These are phyloP conservation scores for Arrhamphus sclerolepis DNA, from an alignment of 2,797 vertebrate species.

Conservation along the genomic window DNA sequence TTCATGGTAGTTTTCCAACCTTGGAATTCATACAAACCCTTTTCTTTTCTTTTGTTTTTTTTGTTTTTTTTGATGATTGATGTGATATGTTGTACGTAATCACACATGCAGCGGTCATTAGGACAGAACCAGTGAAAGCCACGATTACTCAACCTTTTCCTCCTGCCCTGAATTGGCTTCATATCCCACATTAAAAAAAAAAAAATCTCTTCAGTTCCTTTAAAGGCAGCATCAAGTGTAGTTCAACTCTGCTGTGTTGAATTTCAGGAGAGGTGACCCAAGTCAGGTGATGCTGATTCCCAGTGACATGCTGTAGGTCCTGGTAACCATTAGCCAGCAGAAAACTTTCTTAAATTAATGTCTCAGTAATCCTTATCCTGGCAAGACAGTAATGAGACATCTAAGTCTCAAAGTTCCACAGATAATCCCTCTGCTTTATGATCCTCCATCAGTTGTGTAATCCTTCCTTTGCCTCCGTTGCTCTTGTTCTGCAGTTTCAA, in stretches of 20 bases:
- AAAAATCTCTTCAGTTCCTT: too few species aligned
- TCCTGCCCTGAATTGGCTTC: too few species aligned
- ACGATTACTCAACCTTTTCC: too few species aligned
- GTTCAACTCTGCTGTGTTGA: not conserved
- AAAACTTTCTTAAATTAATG: slow-evolving; percentile 34
- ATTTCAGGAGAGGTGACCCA: slow-evolving; percentile 7
- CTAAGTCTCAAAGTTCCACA: slow-evolving; percentile 40
- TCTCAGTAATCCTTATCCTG: slow-evolving; percentile 45
- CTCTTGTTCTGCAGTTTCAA: slow-evolving; percentile 27
- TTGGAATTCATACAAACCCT: too few species aligned
- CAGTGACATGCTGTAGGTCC: slow-evolving; percentile 24
- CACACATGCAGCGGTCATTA: too few species aligned
- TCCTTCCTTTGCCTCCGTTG: slow-evolving; percentile 34
- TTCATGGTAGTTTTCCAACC: too few species aligned
- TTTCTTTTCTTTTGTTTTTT: too few species aligned
- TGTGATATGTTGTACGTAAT: too few species aligned
- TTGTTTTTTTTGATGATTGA: too few species aligned
- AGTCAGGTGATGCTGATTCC: slow-evolving; percentile 28
- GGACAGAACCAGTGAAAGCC: too few species aligned
- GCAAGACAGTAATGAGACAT: slow-evolving; percentile 38
- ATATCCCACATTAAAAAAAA: too few species aligned
- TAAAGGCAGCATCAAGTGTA: too few species aligned
- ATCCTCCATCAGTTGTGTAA: slow-evolving; percentile 27
- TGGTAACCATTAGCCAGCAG: slow-evolving; percentile 25
- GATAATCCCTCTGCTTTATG: slow-evolving; percentile 49